Evolutionary conservation across 2,888 invertebrate genomes (phyloP).

Genomic region (Caprella mutica): DNA sequence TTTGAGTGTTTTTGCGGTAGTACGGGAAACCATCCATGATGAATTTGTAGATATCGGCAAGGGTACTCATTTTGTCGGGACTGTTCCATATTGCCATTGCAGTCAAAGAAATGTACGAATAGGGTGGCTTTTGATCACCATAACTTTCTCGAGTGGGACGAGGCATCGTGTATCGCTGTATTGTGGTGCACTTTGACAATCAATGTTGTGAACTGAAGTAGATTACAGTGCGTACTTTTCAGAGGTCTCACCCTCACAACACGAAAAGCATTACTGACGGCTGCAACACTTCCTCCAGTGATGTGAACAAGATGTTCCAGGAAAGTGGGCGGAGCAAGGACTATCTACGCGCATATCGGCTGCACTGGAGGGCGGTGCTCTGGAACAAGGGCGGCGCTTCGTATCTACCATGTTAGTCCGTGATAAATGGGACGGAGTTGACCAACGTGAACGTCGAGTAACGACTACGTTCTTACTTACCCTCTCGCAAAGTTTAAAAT

Average conservation of each 20-base stretch:
- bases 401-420: neutral
- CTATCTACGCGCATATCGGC: neutral
- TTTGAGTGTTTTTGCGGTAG: conserved; percentile 67
- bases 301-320: too few species aligned
- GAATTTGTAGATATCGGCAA: conserved; percentile 81
- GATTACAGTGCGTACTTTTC: too few species aligned
- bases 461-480: conserved; percentile 5
- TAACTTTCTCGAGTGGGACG: conserved; percentile 91
- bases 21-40: conserved; percentile 83
- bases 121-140: conserved; percentile 97
- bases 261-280: neutral
- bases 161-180: conserved; percentile 54
- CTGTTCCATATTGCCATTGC: conserved; percentile 99
- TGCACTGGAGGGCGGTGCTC: neutral
- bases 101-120: conserved; percentile 95
- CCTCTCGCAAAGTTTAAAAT: conserved; percentile 3
- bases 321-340: neutral
- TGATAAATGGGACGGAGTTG: conserved; percentile 11
- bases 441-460: conserved; percentile 12
- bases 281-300: too few species aligned
- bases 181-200: neutral
- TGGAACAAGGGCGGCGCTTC: neutral
- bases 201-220: too few species aligned
- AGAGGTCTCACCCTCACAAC: too few species aligned
- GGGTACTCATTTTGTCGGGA: conserved; percentile 86